Evolutionary conservation across 2,113 vertebrate species (phyloP), one percentile per base, ranked within the genome.

Genomic region (Chionomys nivalis): DNA sequence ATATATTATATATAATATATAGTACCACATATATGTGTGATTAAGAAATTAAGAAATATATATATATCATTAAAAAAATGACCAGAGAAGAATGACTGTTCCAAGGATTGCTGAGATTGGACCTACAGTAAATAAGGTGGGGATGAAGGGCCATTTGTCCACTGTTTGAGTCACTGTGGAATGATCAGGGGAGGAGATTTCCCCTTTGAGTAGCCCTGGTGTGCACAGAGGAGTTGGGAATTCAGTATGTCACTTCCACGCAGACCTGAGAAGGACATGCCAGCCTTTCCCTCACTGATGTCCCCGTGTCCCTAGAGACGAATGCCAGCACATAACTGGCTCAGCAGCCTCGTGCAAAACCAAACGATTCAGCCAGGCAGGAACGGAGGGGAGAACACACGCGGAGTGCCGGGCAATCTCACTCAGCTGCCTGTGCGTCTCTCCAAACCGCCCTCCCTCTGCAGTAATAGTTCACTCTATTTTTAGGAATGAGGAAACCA

Each of bases 351-450:
- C 94, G 55, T 90, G 10, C 75, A 28, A 88, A 94, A 92, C 42
- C 49, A 88, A 93, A 90, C 61, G 79, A 73, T 7, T 66, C 39
- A 81, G 87, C n/a, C 72, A 23, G 87, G 90, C 36, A 73, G 11
- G 70, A 96, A 97, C 16, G 24, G 16, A 92, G 21, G 7, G 13
- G 94, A 94, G 4, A 23, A 90, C 68, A 33, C 49, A 77, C 47
- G 90, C 3, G 19, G 33, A 77, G 23, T 77, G 26, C 3, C 42
- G 47, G 61, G 42, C n/a, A 93, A 87, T 93, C 72, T 83, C 47
- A 90, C 87, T 92, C 87, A 70, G 44, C 81, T 72, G 76, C 77
- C 58, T 33, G 77, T 82, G 83, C 68, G 26, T 92, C 92, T 78
- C 21, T 96, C 70, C 83, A 94, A 95, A 94, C 14, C 14, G 77